Evolutionary conservation across 64 coral and sea anemone genomes (phyloP).

Genomic region (Pachyseris speciosa): DNA sequence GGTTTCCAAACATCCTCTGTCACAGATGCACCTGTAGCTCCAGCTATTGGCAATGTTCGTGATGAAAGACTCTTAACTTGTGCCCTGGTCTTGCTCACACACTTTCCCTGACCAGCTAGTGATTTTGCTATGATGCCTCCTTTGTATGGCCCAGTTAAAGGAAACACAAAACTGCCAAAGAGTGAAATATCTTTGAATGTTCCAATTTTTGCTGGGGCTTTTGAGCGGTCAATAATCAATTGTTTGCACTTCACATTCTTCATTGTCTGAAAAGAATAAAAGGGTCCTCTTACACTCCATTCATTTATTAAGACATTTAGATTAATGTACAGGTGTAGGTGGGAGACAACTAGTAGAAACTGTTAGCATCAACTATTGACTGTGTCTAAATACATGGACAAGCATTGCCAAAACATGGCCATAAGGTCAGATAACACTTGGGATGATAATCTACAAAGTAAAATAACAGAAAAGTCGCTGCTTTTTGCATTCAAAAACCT

Average conservation of each 20-base stretch:
- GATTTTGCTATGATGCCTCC: constrained; percentile 27
- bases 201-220: background rate
- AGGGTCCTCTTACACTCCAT: background rate
- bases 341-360: too few species aligned
- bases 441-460: too few species aligned
- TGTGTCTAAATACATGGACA: too few species aligned
- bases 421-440: too few species aligned
- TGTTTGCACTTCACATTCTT: constrained; percentile 32
- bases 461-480: too few species aligned
- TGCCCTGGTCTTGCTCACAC: background rate
- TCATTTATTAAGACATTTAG: too few species aligned
- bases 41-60: background rate
- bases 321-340: too few species aligned
- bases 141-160: too few species aligned
- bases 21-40: background rate
- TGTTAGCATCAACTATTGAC: too few species aligned
- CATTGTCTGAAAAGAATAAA: background rate
- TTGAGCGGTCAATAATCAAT: constrained; percentile 23
- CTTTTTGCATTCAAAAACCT: too few species aligned
- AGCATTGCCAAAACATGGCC: too few species aligned
- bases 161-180: constrained; percentile 13
- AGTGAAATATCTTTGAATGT: constrained; percentile 48
- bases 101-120: background rate
- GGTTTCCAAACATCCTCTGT: background rate
- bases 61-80: background rate